Base-by-base conservation (phyloP, 2,888 invertebrate species). In the Epinotia nisella region DNA sequence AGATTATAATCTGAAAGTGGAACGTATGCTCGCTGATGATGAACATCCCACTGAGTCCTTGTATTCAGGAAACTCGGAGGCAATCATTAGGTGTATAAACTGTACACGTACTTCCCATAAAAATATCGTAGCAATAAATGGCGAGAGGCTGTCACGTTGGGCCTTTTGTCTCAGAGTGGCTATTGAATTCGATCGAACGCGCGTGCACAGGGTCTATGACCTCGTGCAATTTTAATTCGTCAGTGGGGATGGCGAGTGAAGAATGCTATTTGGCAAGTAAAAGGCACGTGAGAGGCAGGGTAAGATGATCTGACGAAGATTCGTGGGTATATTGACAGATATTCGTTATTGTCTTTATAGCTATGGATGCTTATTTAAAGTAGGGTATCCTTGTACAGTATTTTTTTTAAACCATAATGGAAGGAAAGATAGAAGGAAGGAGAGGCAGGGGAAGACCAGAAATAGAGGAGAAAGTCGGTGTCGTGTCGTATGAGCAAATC, bases 171-270 rank as follows among this genome's bases (percentile, higher is more conserved):
- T 21, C 39, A 35, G n/a, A 3, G 39, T 35, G 41, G 7, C 62
- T 56, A 35, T 59, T 15, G 51, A 51, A 51, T 62, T 70, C 55
- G 61, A 56, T 49, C 70, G 62, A 62, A 49, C 53, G 75, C 70
- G 73, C 58, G 29, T 21, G 65, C 75, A 65, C 68, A 45, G 68
- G 71, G 71, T 70, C 71, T 39, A 62, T 41, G 75, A 74, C 59
- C 74, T 59, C 66, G 15, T 51, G 75, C 75, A 75, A 76, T n/a
- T n/a, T n/a, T n/a, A n/a, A n/a, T 76, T 76, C 75, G 74, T 75
- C 69, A 73, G 49, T 39, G n/a, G 11, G 45, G 39, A 7, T 11
- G 1, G 5, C 21, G 41, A 41, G 66, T n/a, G 17, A 29, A 64
- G 53, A 35, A 53, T 35, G 64, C 49, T n/a, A 61, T 21, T 15